Base-by-base conservation (phyloP, 2,113 vertebrate genomes). In the Chionodraco myersi region DNA sequence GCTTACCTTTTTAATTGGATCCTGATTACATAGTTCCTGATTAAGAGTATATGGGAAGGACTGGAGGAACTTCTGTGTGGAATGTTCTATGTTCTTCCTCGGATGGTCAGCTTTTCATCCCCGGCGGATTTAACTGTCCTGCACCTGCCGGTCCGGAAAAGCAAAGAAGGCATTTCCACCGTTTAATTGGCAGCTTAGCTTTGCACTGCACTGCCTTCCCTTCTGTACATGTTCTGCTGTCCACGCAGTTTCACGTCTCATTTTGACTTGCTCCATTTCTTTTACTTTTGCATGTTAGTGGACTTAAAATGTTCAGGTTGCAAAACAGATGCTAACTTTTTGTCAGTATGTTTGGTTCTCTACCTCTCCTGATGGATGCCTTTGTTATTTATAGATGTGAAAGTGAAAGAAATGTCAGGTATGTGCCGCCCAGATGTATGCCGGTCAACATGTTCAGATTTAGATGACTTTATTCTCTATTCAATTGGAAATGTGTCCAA, bases 351-450 rank as follows among this genome's bases (percentile, higher is more conserved):
- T 83, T 1, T 54, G 45, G 52, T 67, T 72, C 4, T 2, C 18
- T 15, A 0, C 23, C 26, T 48, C 26, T 66, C 4, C 72, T 83
- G 53, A 70, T 49, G 15, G 3, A 58, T 77, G 0, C 86, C 15
- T 30, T 11, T 86, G 86, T 13, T 92, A 52, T 52, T 94, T 90
- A 18, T 94, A 96, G 95, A 93, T 96, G 91, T 72, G 95, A 96
- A 93, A 94, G 91, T 47, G 94, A 96, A 77, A 89, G 90, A 88
- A 93, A 91, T 36, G n/a, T 96, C 93, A 95, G 95, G 96, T 96
- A 94, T 41, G 94, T 92, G 80, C 49, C 18, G 59, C 44, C 16
- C 30, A 49, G 10, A 48, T 70, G 12, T 57, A 21, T 21, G 21
- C 21, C 21, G 21, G 21, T 21, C 16, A 34, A 72, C 34, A 45